Percentiles rank a stretch among this genome's conserved stretches.
Evolutionary conservation across 2,797 vertebrate species (phyloP).

Genomic region (Pelochelys cantorii): DNA sequence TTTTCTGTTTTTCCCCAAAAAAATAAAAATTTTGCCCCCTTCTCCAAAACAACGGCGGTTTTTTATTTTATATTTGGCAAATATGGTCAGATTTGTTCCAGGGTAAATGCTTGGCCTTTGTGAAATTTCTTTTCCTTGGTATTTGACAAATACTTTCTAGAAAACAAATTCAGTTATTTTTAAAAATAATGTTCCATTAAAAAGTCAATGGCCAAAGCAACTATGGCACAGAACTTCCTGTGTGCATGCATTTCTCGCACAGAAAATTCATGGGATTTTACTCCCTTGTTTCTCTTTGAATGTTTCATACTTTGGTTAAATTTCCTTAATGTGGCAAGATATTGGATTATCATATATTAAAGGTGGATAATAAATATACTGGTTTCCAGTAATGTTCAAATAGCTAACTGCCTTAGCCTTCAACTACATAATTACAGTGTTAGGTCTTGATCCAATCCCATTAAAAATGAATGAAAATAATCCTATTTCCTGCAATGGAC

Average conservation of each 20-base stretch:
- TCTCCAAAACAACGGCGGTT: neutral
- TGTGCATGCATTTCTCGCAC: no score
- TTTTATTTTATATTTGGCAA: neutral
- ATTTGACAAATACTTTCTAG: neutral
- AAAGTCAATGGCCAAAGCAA: no score
- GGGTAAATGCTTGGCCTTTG: neutral
- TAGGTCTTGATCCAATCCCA: neutral
- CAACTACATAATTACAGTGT: neutral
- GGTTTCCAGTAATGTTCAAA: no score
- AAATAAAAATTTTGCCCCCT: neutral
- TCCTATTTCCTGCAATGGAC: neutral
- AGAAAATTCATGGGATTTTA: no score
- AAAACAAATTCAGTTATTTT: neutral
- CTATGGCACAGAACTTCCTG: no score
- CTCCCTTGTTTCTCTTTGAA: no score
- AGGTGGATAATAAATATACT: no score
- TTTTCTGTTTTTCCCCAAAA: neutral
- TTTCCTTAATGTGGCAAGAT: no score
- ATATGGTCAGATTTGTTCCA: neutral
- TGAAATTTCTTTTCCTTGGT: neutral
- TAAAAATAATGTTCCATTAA: neutral
- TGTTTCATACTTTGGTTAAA: no score
- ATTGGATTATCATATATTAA: no score
- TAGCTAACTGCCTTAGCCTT: no score
- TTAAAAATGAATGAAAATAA: neutral